Percentiles rank a stretch among this genome's conserved stretches.
phyloP scores from a whole-genome alignment of 64 coral and sea anemone species.

The Porites australiensis region DNA sequence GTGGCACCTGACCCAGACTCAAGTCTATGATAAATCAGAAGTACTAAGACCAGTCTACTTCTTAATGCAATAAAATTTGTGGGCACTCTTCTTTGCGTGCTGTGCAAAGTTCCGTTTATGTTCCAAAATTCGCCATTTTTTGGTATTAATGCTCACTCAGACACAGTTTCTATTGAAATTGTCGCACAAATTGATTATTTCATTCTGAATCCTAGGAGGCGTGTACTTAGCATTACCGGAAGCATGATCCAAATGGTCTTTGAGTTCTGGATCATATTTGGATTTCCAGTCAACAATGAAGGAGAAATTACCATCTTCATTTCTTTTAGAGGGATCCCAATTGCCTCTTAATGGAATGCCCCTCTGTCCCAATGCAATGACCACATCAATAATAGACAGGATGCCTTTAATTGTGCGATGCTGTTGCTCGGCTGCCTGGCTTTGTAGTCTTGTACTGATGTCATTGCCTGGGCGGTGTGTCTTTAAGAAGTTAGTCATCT shows the following conservation, averaged over 20 bases:
- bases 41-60: too few species aligned
- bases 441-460: conserved; percentile 49
- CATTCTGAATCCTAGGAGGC: conserved; percentile 61
- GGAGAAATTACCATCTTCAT: conserved; percentile 73
- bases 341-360: conserved; percentile 55
- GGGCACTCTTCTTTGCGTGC: too few species aligned
- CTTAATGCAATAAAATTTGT: too few species aligned
- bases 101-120: too few species aligned
- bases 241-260: conserved; percentile 56
- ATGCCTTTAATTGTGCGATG: conserved; percentile 32
- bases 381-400: conserved; percentile 59
- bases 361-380: conserved; percentile 74
- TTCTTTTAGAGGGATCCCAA: conserved; percentile 60
- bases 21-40: too few species aligned
- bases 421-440: conserved; percentile 51
- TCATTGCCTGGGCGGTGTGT: conserved; percentile 60
- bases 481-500: conserved; percentile 53
- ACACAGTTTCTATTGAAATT: conserved; percentile 38
- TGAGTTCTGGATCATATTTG: conserved; percentile 52
- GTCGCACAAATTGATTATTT: conserved; percentile 62
- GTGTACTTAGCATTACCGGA: conserved; percentile 67
- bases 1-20: too few species aligned
- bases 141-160: conserved; percentile 8
- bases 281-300: conserved; percentile 74
- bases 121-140: too few species aligned